Evolutionary conservation across 2,797 vertebrate genomes (phyloP).

Genomic region (Myripristis jacobus): DNA sequence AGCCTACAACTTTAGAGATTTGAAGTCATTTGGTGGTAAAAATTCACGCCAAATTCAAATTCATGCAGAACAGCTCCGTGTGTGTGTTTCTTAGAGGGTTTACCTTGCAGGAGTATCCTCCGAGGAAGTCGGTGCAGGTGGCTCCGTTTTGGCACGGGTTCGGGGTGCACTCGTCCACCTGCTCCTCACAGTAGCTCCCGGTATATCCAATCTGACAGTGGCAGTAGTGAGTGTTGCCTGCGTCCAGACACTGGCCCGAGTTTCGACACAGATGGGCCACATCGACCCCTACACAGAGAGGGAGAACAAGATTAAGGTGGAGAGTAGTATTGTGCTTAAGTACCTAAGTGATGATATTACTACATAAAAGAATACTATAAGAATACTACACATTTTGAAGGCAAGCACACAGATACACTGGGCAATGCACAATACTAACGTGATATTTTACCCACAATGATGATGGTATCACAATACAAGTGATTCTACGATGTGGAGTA

Average conservation of each 20-base stretch:
- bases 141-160: constrained; percentile 98
- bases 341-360: no score
- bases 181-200: constrained; percentile 97
- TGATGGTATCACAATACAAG: no score
- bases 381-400: neutral
- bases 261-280: constrained; percentile 91
- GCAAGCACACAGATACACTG: neutral
- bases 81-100: no score
- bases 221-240: constrained; percentile 94
- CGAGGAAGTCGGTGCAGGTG: constrained; percentile 95
- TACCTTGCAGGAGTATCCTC: constrained; percentile 97
- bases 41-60: no score
- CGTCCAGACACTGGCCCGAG: constrained; percentile 92
- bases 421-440: no score
- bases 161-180: constrained; percentile 96
- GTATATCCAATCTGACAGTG: constrained; percentile 96
- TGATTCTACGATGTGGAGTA: no score
- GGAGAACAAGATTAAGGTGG: constrained; percentile 18
- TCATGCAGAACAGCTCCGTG: no score
- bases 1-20: no score
- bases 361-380: no score
- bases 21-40: no score
- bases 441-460: no score
- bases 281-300: constrained; percentile 92
- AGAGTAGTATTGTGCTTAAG: no score